These are phyloP conservation scores for Pogonognathellus flavescens DNA, from an alignment of 1,140 invertebrate species.

Conservation along the genomic window DNA sequence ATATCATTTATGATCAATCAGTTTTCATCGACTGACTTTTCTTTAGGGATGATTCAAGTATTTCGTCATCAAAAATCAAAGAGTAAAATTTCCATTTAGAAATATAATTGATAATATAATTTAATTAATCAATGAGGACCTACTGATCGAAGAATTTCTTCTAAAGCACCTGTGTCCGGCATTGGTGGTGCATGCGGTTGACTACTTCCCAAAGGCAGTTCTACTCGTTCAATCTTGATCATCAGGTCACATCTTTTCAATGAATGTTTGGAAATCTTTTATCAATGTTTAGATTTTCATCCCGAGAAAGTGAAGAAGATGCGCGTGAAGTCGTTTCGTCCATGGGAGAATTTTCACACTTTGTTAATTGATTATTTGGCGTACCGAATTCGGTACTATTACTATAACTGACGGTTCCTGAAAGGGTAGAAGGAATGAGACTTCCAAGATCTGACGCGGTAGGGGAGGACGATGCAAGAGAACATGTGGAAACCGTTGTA, in stretches of 20 bases:
- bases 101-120: background rate
- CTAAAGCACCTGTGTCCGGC: conserved; percentile 72
- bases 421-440: conserved; percentile 1
- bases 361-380: conserved; percentile 37
- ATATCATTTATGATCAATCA: too few species aligned
- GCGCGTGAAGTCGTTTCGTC: conserved; percentile 62
- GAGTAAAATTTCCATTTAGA: too few species aligned
- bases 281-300: background rate
- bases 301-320: conserved; percentile 57
- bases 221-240: conserved; percentile 58
- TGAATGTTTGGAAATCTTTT: background rate
- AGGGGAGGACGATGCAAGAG: conserved; percentile 47
- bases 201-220: conserved; percentile 62
- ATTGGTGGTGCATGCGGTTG: conserved; percentile 69
- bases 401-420: conserved; percentile 37
- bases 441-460: conserved; percentile 9
- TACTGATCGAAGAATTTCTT: conserved; percentile 5
- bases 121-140: conserved; percentile 12
- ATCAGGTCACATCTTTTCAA: conserved; percentile 60
- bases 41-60: too few species aligned
- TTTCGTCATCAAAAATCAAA: too few species aligned
- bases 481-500: conserved; percentile 52
- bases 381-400: conserved; percentile 2
- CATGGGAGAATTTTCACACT: conserved; percentile 66
- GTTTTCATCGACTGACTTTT: too few species aligned